Evolutionary conservation across 2,797 vertebrate species (phyloP).

Genomic region (Oryzias sinensis): DNA sequence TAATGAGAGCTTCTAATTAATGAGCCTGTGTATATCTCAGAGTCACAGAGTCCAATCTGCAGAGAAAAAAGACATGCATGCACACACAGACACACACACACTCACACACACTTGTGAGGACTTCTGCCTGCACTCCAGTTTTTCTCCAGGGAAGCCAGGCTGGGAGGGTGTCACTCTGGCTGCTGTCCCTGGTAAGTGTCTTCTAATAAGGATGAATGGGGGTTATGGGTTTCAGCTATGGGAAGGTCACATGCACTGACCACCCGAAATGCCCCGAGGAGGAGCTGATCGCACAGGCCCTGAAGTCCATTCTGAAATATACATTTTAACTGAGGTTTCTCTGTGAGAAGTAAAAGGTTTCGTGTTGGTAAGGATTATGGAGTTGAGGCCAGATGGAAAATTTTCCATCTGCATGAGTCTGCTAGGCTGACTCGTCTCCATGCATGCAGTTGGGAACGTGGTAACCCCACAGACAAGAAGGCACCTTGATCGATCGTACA

Average conservation of each 20-base stretch:
- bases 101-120: constrained; percentile 19
- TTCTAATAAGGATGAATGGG: constrained; percentile 75
- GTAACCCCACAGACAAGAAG: too few species aligned
- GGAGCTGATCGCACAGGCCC: constrained; percentile 38
- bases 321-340: constrained; percentile 48
- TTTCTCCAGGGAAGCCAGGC: constrained; percentile 65
- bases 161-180: constrained; percentile 66
- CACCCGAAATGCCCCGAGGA: constrained; percentile 58
- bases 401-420: neutral
- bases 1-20: constrained; percentile 82
- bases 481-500: too few species aligned
- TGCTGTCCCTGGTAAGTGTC: constrained; percentile 67
- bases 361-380: constrained; percentile 25
- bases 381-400: constrained; percentile 21
- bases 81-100: constrained; percentile 11
- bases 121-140: constrained; percentile 42
- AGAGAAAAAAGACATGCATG: constrained; percentile 44
- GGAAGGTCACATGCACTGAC: constrained; percentile 68
- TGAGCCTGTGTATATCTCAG: constrained; percentile 76
- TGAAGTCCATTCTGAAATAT: constrained; percentile 52
- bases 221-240: constrained; percentile 53
- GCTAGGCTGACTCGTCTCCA: too few species aligned
- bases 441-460: too few species aligned
- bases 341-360: constrained; percentile 32
- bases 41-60: constrained; percentile 76